Conservation (phyloP, 92 coral and sea anemone genomes). For the Pocillopora grandis region DNA sequence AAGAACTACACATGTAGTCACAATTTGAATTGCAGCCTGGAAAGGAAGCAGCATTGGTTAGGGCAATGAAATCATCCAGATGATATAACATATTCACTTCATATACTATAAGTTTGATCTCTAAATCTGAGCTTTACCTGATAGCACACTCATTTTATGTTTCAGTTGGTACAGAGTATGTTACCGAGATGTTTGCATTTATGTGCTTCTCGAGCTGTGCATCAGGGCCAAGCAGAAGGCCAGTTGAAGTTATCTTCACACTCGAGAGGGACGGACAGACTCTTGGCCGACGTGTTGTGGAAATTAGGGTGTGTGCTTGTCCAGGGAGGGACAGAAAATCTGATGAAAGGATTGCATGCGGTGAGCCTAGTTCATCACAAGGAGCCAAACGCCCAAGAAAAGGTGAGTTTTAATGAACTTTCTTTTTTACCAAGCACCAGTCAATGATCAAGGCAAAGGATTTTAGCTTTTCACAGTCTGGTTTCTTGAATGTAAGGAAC, state of each 20-base stretch:
- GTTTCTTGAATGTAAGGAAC: not conserved
- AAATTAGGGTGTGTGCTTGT: conserved; percentile 97
- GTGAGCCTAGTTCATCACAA: conserved; percentile 79
- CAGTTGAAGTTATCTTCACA: conserved; percentile 94
- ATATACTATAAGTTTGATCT: no score
- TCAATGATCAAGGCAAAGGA: not conserved
- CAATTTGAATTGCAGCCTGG: no score
- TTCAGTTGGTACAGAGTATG: conserved; percentile 94
- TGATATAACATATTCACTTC: no score
- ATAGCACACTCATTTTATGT: not conserved
- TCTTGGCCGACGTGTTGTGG: conserved; percentile 95
- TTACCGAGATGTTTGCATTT: conserved; percentile 98
- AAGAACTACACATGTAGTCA: no score
- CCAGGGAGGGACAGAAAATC: conserved; percentile 98
- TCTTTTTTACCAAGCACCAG: not conserved
- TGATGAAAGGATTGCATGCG: conserved; percentile 70
- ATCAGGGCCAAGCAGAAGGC: conserved; percentile 96
- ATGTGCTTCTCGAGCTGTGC: conserved; percentile 99
- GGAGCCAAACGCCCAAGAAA: conserved; percentile 58
- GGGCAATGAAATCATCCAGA: no score
- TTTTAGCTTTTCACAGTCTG: not conserved
- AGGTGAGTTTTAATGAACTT: conserved; percentile 4
- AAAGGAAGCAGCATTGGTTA: no score
- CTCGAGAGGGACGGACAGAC: conserved; percentile 88
- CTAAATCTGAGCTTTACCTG: no score